Evolutionary conservation across 2,888 invertebrate species (phyloP), one percentile per base, ranked within the genome.

Genomic region (Magallana nippona): DNA sequence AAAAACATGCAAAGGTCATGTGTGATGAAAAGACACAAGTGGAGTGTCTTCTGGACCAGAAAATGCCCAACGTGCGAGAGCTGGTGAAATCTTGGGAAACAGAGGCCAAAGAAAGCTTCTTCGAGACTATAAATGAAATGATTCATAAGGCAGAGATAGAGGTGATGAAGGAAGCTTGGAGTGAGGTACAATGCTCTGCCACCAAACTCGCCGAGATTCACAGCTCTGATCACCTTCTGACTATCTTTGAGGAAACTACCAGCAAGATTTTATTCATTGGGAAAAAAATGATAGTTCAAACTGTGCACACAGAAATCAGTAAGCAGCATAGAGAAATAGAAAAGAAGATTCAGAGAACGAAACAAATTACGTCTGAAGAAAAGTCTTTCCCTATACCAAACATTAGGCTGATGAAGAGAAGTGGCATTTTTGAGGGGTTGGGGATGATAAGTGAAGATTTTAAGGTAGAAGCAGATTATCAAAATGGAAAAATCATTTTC

Each of bases 21-120:
- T 84, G 55, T 8, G 81, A 86, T 32, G 32, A 82, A 32, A 27
- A 84, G 19, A 55, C 44, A 44, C 44, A 79, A 27, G 80, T 86
- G 10, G 83, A 86, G 10, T 86, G 85, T 83, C 79, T 82, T n/a
- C 27, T 86, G 15, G 58, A 77, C 17, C 84, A 83, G 27, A 83
- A 82, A 57, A 77, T 71, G 11, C 77, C n/a, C 77, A 55, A 79
- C 27, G 82, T 80, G 1, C 79, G 85, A n/a, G 82, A 81, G 44
- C 78, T 82, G 17, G 80, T 84, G 10, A 84, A 84, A 71, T 5
- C 17, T 19, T 86, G 85, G 85, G 79, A 84, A 44, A 55, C 56
- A 10, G 80, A 81, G 22, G 82, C 80, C n/a, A 63, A 57, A 13
- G 57, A 82, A 80, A 82, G 56, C 2, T 86, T 82, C 80, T 60